These are phyloP conservation scores for Scaptomyza pallida DNA, from an alignment of 1,140 invertebrate species.

Conservation along the genomic window DNA sequence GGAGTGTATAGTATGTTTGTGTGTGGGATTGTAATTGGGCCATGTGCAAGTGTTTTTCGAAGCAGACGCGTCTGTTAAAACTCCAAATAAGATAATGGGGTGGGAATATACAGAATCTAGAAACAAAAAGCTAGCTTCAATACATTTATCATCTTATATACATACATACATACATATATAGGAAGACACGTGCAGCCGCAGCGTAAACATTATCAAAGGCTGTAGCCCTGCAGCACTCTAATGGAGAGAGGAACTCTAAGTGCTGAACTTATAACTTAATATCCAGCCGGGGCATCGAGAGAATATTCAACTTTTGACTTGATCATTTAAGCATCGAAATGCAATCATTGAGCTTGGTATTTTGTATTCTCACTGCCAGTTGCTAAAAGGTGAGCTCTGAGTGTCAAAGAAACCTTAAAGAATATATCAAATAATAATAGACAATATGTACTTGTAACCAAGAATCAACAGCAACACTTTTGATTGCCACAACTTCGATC, in stretches of 20 bases:
- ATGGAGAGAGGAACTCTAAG: background rate
- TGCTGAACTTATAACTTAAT: background rate
- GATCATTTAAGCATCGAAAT: too few relatives aligned
- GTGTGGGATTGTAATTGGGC: constrained; percentile 29
- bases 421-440: too few relatives aligned
- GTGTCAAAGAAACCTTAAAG: too few relatives aligned
- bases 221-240: background rate
- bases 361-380: too few relatives aligned
- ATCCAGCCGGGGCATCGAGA: too few relatives aligned
- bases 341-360: too few relatives aligned
- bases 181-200: background rate
- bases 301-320: too few relatives aligned
- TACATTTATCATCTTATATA: constrained; percentile 2
- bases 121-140: background rate
- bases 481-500: too few relatives aligned
- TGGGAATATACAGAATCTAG: background rate
- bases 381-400: too few relatives aligned
- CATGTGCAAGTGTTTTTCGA: constrained; percentile 36
- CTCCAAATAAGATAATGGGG: constrained; percentile 26
- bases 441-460: too few relatives aligned
- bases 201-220: background rate
- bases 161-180: too few relatives aligned
- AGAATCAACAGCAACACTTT: too few relatives aligned
- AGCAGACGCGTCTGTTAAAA: constrained; percentile 28
- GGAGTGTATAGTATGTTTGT: background rate